phyloP scores from a whole-genome alignment of 2,113 vertebrate species.

The Candoia aspera region DNA sequence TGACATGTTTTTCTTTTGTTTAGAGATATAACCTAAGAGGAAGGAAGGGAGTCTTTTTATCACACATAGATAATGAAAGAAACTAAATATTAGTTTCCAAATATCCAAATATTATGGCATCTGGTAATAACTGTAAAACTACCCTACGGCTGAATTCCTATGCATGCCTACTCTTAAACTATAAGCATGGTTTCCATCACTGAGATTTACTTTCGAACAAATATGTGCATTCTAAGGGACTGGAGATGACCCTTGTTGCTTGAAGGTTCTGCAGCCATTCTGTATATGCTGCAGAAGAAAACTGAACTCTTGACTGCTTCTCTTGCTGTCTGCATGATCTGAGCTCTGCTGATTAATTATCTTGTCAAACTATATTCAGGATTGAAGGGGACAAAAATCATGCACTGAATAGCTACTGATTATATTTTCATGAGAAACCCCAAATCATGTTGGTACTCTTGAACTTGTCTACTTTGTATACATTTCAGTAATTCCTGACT shows the following conservation, averaged over 20 bases:
- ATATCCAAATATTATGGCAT: neutral
- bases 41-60: neutral
- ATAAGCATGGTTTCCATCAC: neutral
- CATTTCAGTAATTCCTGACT: slow-evolving; percentile 49
- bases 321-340: slow-evolving; percentile 2
- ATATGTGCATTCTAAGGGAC: neutral
- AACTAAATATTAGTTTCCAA: neutral
- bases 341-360: neutral
- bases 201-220: neutral
- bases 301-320: neutral
- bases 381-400: slow-evolving; percentile 36
- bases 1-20: neutral
- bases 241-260: slow-evolving; percentile 11
- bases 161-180: neutral
- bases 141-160: neutral
- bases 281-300: neutral
- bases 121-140: neutral
- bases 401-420: slow-evolving; percentile 39
- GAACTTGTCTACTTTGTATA: slow-evolving; percentile 52
- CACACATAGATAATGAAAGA: neutral
- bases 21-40: neutral
- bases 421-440: slow-evolving; percentile 28
- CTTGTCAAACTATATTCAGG: slow-evolving; percentile 5
- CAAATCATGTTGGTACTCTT: slow-evolving; percentile 4
- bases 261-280: slow-evolving; percentile 40